A percentile compares a stretch with the other conserved stretches of the same genome.
Conservation (phyloP, 2,113 vertebrate species). For the Nansenia antarctica region DNA sequence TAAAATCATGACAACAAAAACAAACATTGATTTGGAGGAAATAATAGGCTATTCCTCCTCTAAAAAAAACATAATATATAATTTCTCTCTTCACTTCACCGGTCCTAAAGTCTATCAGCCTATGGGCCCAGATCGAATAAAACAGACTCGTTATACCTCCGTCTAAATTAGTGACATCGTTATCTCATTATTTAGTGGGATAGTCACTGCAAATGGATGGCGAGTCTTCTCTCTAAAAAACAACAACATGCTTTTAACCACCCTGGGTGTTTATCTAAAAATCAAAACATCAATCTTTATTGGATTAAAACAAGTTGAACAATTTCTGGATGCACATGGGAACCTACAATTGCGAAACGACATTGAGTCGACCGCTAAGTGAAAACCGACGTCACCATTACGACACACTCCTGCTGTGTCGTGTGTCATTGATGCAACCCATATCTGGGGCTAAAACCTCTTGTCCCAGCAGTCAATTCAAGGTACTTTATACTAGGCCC, state of each 20-base stretch:
- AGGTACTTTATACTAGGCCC: too few species aligned
- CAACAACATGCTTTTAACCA: conserved; percentile 1
- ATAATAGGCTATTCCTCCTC: neutral
- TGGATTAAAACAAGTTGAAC: neutral
- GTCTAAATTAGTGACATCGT: neutral
- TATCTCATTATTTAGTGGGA: neutral
- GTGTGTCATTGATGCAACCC: too few species aligned
- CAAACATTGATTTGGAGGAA: neutral
- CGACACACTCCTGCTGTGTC: too few species aligned
- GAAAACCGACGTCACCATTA: too few species aligned
- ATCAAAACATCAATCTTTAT: neutral
- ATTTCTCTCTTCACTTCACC: too few species aligned
- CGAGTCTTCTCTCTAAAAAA: neutral
- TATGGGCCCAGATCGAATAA: neutral
- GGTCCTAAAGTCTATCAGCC: too few species aligned
- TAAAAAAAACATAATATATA: too few species aligned
- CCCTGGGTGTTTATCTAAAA: neutral
- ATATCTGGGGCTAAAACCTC: too few species aligned
- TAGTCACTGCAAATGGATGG: neutral
- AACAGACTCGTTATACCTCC: neutral
- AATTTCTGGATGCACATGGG: neutral
- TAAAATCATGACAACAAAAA: neutral
- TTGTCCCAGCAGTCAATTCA: too few species aligned
- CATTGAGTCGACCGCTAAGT: neutral
- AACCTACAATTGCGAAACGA: neutral